Conservation (phyloP, 2,888 invertebrate species). For the Odontocolon sp. region DNA sequence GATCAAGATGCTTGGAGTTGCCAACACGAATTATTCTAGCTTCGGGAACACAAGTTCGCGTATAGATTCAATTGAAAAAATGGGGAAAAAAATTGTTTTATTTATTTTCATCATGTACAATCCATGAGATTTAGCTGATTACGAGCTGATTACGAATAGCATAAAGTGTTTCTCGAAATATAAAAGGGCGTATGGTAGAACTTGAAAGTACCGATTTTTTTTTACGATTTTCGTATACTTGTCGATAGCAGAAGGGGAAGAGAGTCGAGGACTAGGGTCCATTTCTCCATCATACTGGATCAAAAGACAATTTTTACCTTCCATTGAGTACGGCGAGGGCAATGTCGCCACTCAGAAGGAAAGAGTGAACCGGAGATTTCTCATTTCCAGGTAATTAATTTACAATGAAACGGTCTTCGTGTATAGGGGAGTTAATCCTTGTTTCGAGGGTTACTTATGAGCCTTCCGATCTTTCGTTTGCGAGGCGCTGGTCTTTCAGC, state of each 20-base stretch:
- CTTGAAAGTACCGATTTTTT: no score
- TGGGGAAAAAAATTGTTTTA: no score
- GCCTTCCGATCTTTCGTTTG: slow-evolving; percentile 64
- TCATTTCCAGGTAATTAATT: slow-evolving; percentile 81
- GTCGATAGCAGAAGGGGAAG: background rate
- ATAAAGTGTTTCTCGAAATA: no score
- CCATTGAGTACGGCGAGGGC: slow-evolving; percentile 68
- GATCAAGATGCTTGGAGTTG: slow-evolving; percentile 12
- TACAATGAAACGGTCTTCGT: slow-evolving; percentile 78
- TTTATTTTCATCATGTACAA: no score
- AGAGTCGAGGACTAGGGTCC: slow-evolving; percentile 12
- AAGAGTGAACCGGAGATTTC: slow-evolving; percentile 79
- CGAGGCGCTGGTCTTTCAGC: slow-evolving; percentile 42
- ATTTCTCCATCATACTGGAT: slow-evolving; percentile 57
- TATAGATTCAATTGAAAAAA: no score
- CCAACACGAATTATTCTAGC: no score
- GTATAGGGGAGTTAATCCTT: slow-evolving; percentile 70
- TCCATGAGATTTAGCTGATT: no score
- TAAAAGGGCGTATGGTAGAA: no score
- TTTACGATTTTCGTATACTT: no score
- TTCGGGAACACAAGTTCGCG: no score
- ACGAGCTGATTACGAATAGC: no score
- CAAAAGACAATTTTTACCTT: slow-evolving; percentile 78
- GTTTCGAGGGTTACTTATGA: slow-evolving; percentile 76
- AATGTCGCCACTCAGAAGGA: slow-evolving; percentile 59